These are phyloP conservation scores for Pitangus sulphuratus DNA, from an alignment of 2,797 vertebrate genomes.

Conservation along the genomic window DNA sequence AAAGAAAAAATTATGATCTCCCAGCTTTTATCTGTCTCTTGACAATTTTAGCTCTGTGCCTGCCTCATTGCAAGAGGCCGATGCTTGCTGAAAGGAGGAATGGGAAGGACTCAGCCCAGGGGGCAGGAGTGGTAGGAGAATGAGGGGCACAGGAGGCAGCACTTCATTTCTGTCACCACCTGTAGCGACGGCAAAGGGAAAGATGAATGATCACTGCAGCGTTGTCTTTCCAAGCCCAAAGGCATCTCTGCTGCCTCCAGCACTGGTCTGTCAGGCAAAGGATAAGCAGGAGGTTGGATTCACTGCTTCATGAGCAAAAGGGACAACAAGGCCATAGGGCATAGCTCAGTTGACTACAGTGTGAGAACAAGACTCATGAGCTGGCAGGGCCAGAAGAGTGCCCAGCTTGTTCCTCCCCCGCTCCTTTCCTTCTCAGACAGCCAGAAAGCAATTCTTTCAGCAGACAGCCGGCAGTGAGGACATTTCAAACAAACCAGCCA, in stretches of 20 bases:
- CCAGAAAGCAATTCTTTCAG: not conserved
- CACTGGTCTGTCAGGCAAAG: not conserved
- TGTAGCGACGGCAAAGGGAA: not conserved
- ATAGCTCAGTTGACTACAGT: not conserved
- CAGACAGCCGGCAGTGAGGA: not conserved
- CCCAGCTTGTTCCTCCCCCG: not conserved
- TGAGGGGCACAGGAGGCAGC: not conserved
- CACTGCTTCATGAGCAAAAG: not conserved
- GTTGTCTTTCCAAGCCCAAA: not conserved
- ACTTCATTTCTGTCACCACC: not conserved
- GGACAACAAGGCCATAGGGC: not conserved
- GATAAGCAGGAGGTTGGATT: not conserved
- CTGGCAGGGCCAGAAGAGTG: not conserved
- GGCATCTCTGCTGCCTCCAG: not conserved
- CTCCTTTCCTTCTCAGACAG: not conserved
- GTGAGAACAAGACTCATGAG: not conserved
- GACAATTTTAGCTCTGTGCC: not conserved
- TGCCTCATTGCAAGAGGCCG: not conserved
- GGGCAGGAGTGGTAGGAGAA: not conserved
- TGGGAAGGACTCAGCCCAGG: not conserved
- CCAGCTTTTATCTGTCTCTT: constrained; percentile 37
- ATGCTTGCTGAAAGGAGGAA: not conserved
- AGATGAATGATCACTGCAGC: not conserved
- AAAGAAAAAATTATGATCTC: not conserved
- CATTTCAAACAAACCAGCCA: not conserved